Percentiles rank a stretch among this genome's conserved stretches.
Evolutionary conservation across 2,888 invertebrate genomes (phyloP).

Genomic region (Hartigia nigra): DNA sequence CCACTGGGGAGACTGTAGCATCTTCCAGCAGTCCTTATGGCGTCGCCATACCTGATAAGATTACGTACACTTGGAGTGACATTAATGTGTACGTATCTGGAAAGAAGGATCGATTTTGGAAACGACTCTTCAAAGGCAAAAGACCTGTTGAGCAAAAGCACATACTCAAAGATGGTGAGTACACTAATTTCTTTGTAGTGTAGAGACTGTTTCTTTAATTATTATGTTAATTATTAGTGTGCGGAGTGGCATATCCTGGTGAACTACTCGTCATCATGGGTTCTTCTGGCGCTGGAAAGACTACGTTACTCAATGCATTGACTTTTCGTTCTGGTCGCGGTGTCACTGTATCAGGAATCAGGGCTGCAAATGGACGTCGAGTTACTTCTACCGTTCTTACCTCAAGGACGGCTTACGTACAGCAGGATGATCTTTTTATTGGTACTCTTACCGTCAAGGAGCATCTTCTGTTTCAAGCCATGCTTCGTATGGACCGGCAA

Average conservation of each 20-base stretch:
- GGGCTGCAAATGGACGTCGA: conserved; percentile 80
- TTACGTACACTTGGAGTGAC: conserved; percentile 84
- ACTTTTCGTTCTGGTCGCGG: conserved; percentile 83
- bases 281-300: conserved; percentile 94
- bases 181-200: not conserved
- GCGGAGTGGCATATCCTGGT: conserved; percentile 86
- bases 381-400: conserved; percentile 78
- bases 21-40: conserved; percentile 17
- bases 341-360: conserved; percentile 72
- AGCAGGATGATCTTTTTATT: conserved; percentile 94
- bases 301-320: conserved; percentile 89
- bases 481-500: conserved; percentile 85
- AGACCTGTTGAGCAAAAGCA: conserved; percentile 67
- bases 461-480: conserved; percentile 87
- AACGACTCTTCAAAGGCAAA: conserved; percentile 37
- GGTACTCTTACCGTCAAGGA: conserved; percentile 90
- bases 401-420: conserved; percentile 89
- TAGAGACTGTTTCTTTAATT: not conserved
- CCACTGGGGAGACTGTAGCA: conserved; percentile 12
- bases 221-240: conserved; percentile 69
- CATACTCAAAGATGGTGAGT: conserved; percentile 78
- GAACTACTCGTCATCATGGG: conserved; percentile 90
- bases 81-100: conserved; percentile 78
- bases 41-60: conserved; percentile 53
- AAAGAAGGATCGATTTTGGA: conserved; percentile 64